Evolutionary conservation across 1,140 invertebrate species (phyloP), one percentile per base, ranked within the genome.

Genomic region (Paraescarpia echinospica): DNA sequence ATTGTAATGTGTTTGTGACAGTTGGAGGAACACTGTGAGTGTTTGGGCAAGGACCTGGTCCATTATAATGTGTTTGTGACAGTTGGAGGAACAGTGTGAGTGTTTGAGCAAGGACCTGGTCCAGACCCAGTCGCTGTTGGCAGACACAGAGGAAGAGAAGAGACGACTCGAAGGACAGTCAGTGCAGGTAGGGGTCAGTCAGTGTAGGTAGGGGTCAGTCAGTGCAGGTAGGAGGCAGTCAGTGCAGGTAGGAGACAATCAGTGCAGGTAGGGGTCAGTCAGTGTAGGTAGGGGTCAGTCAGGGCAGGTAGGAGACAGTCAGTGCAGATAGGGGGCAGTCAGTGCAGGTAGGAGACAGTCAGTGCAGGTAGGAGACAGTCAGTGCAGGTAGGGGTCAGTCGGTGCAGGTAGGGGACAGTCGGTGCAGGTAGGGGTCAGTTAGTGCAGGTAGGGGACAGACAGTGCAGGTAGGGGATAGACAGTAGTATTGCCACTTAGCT

Each of bases 111-210:
- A 97, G 95, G 98, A 99, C 94, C 96, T 99, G 92, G 97, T 98
- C 94, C 97, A 97, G 89, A 96, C 98, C 27, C 97, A 97, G 94
- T 97, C 97, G 22, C 97, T 97, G 0, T 96, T 99, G 0, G 96
- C 97, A 27, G 97, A 98, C 94, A 97, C 97, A 90, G 98, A 98
- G 94, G 98, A 99, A 93, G 98, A 99, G 94, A 98, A 98, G 93
- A 97, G 97, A 93, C 96, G 98, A 92, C 96, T 99, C 91, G 97
- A 98, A 94, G 96, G 97, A 90, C 98, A 99, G 96, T 97, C 98
- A 27, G 96, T 96, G 89, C 97, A 98, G 95, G 97, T 97, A 94
- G 12, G 41, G n/a, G 4, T 6, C 41, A 41, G 41, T 41, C 41
- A 12, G 41, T 41, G 41, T 12, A 41, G 41, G 41, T 41, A 4